Percentiles rank a stretch among this genome's conserved stretches.
Conservation (phyloP, 2,113 vertebrate species). For the Tenrec ecaudatus region DNA sequence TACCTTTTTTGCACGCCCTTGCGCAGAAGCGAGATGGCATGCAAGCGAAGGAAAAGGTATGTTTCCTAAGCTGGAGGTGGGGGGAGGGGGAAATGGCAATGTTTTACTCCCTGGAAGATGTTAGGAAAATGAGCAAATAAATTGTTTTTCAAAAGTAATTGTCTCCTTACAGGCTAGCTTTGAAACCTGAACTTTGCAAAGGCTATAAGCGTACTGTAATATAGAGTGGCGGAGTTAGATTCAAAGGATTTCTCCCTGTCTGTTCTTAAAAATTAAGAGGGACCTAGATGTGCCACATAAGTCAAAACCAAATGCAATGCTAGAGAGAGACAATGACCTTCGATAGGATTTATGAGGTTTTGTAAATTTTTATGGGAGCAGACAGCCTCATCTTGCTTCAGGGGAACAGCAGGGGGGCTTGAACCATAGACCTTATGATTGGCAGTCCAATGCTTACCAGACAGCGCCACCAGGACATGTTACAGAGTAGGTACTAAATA, state of each 20-base stretch:
- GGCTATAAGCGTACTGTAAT: neutral
- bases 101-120: neutral
- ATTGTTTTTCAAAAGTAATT: conserved; percentile 32
- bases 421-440: too few species aligned
- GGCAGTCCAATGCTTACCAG: too few species aligned
- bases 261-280: neutral
- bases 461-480: too few species aligned
- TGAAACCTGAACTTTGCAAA: neutral
- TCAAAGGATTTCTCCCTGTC: neutral
- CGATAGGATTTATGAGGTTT: too few species aligned
- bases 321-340: too few species aligned
- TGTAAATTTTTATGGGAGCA: too few species aligned
- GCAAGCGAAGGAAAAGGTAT: neutral
- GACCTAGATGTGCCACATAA: neutral
- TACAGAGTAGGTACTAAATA: conserved; percentile 27
- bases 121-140: conserved; percentile 9
- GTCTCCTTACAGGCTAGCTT: neutral
- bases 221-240: neutral
- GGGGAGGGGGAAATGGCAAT: neutral
- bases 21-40: neutral
- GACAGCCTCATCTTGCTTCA: too few species aligned
- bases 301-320: too few species aligned
- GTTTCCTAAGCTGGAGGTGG: neutral
- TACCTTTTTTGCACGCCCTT: neutral
- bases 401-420: too few species aligned